Conservation (phyloP, 2,113 vertebrate genomes). For the Elachura formosa region DNA sequence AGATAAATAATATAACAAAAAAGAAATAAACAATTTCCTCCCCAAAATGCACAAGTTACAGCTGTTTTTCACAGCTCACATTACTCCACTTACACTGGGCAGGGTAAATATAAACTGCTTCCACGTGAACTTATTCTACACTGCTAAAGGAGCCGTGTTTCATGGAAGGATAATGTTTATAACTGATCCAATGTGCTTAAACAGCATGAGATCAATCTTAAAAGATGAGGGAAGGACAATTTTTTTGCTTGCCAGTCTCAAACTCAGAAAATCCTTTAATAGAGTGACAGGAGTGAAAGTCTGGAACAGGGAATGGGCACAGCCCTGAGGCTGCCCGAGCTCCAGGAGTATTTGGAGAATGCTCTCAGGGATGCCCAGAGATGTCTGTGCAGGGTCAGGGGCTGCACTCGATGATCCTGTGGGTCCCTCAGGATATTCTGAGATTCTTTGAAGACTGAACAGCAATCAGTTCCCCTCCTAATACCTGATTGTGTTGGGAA, state of each 20-base stretch:
- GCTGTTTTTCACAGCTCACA: background rate
- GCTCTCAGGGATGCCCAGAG: background rate
- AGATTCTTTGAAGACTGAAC: background rate
- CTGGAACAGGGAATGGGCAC: background rate
- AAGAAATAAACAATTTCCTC: rapidly evolving
- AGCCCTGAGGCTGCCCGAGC: background rate
- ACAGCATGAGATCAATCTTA: background rate
- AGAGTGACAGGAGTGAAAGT: background rate
- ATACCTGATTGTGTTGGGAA: background rate
- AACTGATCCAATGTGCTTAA: background rate
- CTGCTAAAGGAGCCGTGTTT: background rate
- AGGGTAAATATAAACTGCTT: background rate
- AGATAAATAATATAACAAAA: no score
- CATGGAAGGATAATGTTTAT: background rate
- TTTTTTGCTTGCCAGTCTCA: background rate
- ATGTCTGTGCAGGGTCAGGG: background rate
- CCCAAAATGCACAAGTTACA: background rate
- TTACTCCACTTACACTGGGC: background rate
- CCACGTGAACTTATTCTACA: background rate
- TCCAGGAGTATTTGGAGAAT: rapidly evolving
- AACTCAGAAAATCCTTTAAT: background rate
- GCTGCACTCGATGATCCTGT: rapidly evolving
- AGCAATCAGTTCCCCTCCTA: background rate
- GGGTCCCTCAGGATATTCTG: background rate
- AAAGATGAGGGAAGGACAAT: background rate